Evolutionary conservation across 2,797 vertebrate species (phyloP).

Genomic region (Sebastes trivittatus): DNA sequence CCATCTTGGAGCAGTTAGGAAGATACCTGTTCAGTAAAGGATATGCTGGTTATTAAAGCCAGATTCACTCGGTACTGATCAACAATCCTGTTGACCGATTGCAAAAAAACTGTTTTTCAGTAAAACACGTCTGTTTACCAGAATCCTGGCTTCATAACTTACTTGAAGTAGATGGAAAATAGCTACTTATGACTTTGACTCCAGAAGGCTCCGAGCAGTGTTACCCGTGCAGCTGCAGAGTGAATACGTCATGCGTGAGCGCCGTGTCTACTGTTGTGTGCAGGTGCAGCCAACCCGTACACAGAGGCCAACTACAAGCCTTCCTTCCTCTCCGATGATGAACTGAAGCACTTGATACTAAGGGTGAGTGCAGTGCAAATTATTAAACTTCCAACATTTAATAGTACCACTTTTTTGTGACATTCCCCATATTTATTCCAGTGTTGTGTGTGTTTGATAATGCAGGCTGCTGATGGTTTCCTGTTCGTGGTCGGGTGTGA

Average conservation of each 20-base stretch:
- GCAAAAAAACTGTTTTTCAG: no score
- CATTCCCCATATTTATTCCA: not conserved
- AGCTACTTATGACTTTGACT: not conserved
- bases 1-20: not conserved
- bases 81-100: no score
- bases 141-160: not conserved
- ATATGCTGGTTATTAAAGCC: no score
- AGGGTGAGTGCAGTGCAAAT: conserved; percentile 82
- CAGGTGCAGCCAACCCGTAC: conserved; percentile 96
- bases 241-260: not conserved
- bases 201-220: no score
- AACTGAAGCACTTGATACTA: conserved; percentile 97
- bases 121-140: not conserved
- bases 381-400: not conserved
- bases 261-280: conserved; percentile 11
- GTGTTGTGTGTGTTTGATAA: conserved; percentile 16
- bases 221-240: not conserved
- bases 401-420: not conserved
- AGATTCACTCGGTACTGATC: no score
- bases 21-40: not conserved
- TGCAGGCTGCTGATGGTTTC: conserved; percentile 97
- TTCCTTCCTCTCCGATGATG: conserved; percentile 97
- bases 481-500: conserved; percentile 99
- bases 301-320: conserved; percentile 99
- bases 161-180: not conserved